Evolutionary conservation across 2,113 vertebrate species (phyloP), one percentile per base, ranked within the genome.

Genomic region (Arothron firmamentum): DNA sequence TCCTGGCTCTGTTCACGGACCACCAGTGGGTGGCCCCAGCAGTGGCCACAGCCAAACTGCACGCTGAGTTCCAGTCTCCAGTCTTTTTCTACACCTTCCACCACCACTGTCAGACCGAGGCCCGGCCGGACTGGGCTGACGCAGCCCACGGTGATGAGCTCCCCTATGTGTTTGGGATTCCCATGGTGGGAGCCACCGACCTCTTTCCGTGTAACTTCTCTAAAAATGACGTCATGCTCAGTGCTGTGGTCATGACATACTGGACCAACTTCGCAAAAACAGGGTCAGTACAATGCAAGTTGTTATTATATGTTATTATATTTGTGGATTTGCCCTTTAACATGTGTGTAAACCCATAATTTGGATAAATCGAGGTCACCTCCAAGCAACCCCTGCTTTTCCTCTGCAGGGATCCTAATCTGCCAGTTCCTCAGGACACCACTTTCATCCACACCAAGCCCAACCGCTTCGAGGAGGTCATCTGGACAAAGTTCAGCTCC

Each of bases 401-500:
- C 10, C 70, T 64, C 74, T 56, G 13, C 76, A 99, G 96, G 62
- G 97, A 99, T 82, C 96, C 96, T 34, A 99, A 98, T 88, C 89
- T 94, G 52, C 97, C 97, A 52, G 94, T 99, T 75, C 95, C 96
- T 53, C 97, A 99, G 90, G 97, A 99, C 65, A 99, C 97, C 60
- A 99, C 98, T 79, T 99, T 99, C 80, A 98, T 99, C 77, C 96
- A 99, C 78, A 98, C 96, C 5, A 99, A 99, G 86, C 96, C 96
- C 28, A 99, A 99, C 77, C 95, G 96, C 63, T 99, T 99, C 70
- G 96, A 99, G 86, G 96, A 99, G 90, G 96, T 98, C 75, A 93
- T 96, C 84, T 99, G 97, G 97, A 97, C 95, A 82, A 95, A 97
- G 89, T 99, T 98, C 82, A 96, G 94, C 71, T 95, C 97, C 87